phyloP scores from a whole-genome alignment of 2,113 vertebrate species.

The Pachypanchax playfairii region DNA sequence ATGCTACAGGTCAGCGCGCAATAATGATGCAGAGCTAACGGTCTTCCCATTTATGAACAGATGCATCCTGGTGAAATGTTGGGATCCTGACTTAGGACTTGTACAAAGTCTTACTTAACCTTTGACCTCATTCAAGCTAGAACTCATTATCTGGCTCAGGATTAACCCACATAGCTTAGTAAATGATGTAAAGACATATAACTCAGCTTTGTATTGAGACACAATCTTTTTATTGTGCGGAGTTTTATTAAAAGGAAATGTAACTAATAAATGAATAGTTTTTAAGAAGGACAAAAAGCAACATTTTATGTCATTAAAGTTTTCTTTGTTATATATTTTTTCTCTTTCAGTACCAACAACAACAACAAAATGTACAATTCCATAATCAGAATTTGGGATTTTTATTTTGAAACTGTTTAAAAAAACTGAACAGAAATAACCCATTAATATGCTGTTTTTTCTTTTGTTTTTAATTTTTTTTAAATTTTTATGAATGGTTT shows the following conservation, averaged over 20 bases:
- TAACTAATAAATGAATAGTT: no score
- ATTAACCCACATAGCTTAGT: slow-evolving; percentile 52
- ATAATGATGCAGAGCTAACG: slow-evolving; percentile 14
- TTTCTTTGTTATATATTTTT: background rate
- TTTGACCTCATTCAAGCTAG: slow-evolving; percentile 40
- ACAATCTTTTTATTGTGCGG: no score
- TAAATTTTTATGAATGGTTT: no score
- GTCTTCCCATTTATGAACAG: slow-evolving; percentile 11
- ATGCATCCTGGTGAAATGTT: slow-evolving; percentile 35
- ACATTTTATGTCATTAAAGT: background rate
- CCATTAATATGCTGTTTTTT: no score
- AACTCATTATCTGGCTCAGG: slow-evolving; percentile 50
- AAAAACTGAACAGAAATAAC: no score
- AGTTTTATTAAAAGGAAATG: no score
- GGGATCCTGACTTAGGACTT: slow-evolving; percentile 58
- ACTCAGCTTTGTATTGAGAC: background rate
- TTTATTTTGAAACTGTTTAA: no score
- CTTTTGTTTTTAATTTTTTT: no score
- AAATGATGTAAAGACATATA: slow-evolving; percentile 34
- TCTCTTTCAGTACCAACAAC: background rate
- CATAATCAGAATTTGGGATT: background rate
- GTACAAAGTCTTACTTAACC: slow-evolving; percentile 66
- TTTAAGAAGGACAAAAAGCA: no score
- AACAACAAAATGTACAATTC: background rate
- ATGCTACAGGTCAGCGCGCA: slow-evolving; percentile 38